Base-by-base conservation (phyloP, 2,113 vertebrate species). In the Dasypus novemcinctus region DNA sequence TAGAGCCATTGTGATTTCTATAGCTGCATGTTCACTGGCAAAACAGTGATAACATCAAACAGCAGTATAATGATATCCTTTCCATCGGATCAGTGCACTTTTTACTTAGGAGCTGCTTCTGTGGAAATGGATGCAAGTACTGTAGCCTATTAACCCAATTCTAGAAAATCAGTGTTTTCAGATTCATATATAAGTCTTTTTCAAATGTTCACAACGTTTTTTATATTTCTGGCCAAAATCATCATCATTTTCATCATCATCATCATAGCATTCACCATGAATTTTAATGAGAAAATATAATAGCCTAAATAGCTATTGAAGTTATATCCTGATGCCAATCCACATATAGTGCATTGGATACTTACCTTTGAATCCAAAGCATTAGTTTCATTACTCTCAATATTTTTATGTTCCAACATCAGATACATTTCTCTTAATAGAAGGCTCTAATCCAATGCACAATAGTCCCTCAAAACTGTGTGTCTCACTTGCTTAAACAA, bases 201-300 rank as follows among this genome's bases (percentile, higher is more conserved):
- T 36, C 21, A 90, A 95, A 94, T 9, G 75, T 20, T 82, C 12
- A 84, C 18, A 87, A 57, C 11, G 63, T 61, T 78, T 78, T 33
- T 81, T 80, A 63, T 80, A 84, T 57, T 92, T 46, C 17, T 82
- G 27, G 27, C 8, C 75, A 69, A 87, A 79, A 72, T n/a, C 49
- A 31, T 31, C 31, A 20, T 33, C 49, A 49, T 49, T 20, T 4
- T 54, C 52, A 54, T 57, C 54, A 57, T 57, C 54, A 57, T 57
- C 18, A 57, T 17, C 52, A 33, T 3, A 90, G 82, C 57, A 91
- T 21, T 20, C 83, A 83, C 5, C 68, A 4, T 69, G 36, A 66
- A 94, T 90, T 92, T 87, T 59, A 90, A 79, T 92, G 21, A 93
- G n/a, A 68, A 94, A 92, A 91, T 80, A 13, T 7, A 49, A 96